Evolutionary conservation across 2,888 invertebrate genomes (phyloP), one percentile per base, ranked within the genome.

Genomic region (Synanthedon vespiformis): DNA sequence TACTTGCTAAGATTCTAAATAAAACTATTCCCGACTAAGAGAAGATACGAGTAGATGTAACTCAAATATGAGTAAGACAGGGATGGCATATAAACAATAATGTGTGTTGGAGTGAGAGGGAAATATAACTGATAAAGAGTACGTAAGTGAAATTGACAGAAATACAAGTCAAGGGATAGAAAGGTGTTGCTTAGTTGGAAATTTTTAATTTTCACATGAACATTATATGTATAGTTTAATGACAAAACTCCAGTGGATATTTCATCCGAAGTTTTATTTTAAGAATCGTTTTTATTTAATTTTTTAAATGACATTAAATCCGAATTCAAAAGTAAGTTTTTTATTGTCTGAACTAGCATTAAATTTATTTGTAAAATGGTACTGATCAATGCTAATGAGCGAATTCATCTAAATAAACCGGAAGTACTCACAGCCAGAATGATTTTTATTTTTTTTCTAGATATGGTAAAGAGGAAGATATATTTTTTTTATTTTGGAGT

Each of bases 401-500:
- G 67, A 74, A 71, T 34, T 73, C 74, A 63, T 77, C 80, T 80
- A 82, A 82, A 78, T 57, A 69, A 82, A 76, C 64, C 71, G 73
- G 72, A 81, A 77, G 68, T 74, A 70, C 72, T 86, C 87, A 87
- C 87, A 87, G 87, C 87, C 87, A 80, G 86, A 81, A 87, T 87
- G 86, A 87, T 86, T 84, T 75, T 77, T 70, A 74, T 22, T 74
- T 79, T 77, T 77, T 74, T 78, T 77, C 76, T 80, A 85, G 80
- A 83, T 83, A 85, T 84, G 83, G 74, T 80, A 79, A 63, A 74
- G 74, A 78, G 75, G 71, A 81, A 78, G 72, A 72, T 71, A 70
- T 63, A 66, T 72, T 62, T 62, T 72, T 62, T 62, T 64, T 68
- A 70, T 65, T n/a, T 34, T 40, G 40, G 27, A 68, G 34, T 68